Conservation (phyloP, 2,888 invertebrate genomes). For the Bibio marci region DNA sequence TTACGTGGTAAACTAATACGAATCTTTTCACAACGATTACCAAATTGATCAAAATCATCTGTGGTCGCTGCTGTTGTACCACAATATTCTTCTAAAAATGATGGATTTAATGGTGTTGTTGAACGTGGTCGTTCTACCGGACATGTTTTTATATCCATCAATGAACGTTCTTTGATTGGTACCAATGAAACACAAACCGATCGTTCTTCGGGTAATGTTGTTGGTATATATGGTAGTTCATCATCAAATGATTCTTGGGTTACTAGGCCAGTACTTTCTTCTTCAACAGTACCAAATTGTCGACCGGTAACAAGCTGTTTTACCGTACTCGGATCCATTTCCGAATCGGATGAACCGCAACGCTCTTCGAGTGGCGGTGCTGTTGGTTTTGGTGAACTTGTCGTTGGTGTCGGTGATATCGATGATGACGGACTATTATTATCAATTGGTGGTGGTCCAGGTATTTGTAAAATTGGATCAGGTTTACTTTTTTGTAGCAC, state of each 20-base stretch:
- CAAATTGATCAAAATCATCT: conserved; percentile 11
- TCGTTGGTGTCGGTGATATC: conserved; percentile 9
- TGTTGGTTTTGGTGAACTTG: conserved; percentile 10
- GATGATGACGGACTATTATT: conserved; percentile 2
- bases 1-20: conserved; percentile 52
- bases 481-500: conserved; percentile 5
- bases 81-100: conserved; percentile 53
- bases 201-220: conserved; percentile 74
- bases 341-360: conserved; percentile 48
- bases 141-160: conserved; percentile 44
- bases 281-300: conserved; percentile 34
- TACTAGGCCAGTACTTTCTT: conserved; percentile 61
- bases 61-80: conserved; percentile 20
- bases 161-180: conserved; percentile 53
- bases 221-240: conserved; percentile 75
- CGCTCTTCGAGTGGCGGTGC: conserved; percentile 24
- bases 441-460: conserved; percentile 1
- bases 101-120: conserved; percentile 53
- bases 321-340: conserved; percentile 29
- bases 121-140: conserved; percentile 59
- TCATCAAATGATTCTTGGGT: conserved; percentile 71
- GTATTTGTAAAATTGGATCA: conserved; percentile 3
- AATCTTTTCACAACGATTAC: conserved; percentile 38
- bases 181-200: conserved; percentile 65
- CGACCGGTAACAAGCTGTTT: background rate